Evolutionary conservation across 2,797 vertebrate genomes (phyloP).

Genomic region (Alca torda): DNA sequence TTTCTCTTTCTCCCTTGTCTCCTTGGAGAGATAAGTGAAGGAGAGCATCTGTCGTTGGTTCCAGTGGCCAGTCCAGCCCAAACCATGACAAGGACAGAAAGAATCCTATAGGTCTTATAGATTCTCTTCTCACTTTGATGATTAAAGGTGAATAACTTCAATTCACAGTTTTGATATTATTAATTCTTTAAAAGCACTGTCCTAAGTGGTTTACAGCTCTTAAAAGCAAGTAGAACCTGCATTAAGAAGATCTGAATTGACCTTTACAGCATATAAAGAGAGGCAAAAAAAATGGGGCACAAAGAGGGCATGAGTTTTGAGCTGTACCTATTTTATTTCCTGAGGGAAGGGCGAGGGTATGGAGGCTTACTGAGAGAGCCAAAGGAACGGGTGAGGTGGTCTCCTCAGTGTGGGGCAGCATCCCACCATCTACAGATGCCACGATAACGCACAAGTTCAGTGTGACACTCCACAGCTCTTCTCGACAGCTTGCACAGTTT

Average conservation of each 20-base stretch:
- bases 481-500: fast-evolving
- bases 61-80: not conserved
- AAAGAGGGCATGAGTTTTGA: not conserved
- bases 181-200: not conserved
- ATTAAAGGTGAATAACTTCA: not conserved
- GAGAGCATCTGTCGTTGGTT: not conserved
- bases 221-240: not conserved
- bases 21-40: not conserved
- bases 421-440: not conserved
- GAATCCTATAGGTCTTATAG: not conserved
- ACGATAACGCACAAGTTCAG: not conserved
- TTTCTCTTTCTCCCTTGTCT: not conserved
- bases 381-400: not conserved
- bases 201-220: not conserved
- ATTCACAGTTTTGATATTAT: not conserved
- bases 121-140: not conserved
- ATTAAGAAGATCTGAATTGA: not conserved
- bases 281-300: not conserved
- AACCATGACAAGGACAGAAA: not conserved
- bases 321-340: not conserved
- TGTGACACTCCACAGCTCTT: not conserved
- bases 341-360: not conserved
- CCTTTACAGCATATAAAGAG: not conserved
- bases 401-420: not conserved
- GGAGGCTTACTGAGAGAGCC: not conserved